These are phyloP conservation scores for Diogma glabrata DNA, from an alignment of 2,888 invertebrate genomes.

Conservation along the genomic window DNA sequence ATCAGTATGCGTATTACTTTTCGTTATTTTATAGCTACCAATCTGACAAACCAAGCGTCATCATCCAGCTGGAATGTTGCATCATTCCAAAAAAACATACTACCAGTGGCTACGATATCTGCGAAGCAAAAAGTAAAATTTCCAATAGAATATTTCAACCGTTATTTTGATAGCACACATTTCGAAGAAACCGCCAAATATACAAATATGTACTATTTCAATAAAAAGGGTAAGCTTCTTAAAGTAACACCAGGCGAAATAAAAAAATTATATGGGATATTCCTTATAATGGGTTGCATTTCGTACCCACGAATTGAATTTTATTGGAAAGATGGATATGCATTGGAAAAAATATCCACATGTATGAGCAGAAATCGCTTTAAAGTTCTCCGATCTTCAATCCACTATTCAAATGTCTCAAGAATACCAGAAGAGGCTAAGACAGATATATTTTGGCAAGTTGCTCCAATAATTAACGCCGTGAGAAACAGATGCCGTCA, in stretches of 20 bases:
- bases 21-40: too few species aligned
- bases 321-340: neutral
- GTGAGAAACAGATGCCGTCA: conserved; percentile 22
- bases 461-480: conserved; percentile 18
- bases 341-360: too few species aligned
- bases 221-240: neutral
- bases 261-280: neutral
- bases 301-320: neutral
- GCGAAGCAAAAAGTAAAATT: neutral
- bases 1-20: too few species aligned
- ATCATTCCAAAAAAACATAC: neutral
- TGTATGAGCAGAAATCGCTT: too few species aligned
- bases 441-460: neutral
- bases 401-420: neutral
- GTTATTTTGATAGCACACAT: neutral
- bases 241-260: neutral
- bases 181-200: too few species aligned
- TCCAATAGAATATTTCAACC: neutral
- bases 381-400: too few species aligned
- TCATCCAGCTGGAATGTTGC: neutral
- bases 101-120: neutral
- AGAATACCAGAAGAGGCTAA: neutral
- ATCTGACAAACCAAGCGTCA: neutral
- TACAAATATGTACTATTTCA: neutral
- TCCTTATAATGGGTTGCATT: neutral